A percentile compares a stretch with the other conserved stretches of the same genome.
These are phyloP conservation scores for Antigone vipio DNA, from an alignment of 2,113 vertebrate species.

Conservation along the genomic window DNA sequence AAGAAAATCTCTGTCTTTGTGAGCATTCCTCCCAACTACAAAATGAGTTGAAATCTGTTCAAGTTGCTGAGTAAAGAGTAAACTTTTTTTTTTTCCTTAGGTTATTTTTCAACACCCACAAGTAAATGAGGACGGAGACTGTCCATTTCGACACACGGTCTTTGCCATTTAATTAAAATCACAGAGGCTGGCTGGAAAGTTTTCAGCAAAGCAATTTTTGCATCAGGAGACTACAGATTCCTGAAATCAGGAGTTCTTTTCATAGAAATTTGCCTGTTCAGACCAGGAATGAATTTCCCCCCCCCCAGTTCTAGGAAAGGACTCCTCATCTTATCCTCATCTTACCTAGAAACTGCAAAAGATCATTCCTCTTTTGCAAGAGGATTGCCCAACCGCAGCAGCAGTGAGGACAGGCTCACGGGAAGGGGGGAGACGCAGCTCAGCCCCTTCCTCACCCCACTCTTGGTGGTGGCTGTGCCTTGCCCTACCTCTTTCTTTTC, in stretches of 20 bases:
- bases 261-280: neutral
- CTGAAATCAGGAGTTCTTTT: neutral
- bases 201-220: neutral
- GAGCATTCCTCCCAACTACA: slow-evolving; percentile 51
- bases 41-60: slow-evolving; percentile 48
- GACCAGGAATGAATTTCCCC: neutral
- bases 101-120: slow-evolving; percentile 43
- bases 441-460: neutral
- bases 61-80: slow-evolving; percentile 32
- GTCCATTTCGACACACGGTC: neutral
- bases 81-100: neutral
- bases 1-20: slow-evolving; percentile 26
- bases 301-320: neutral
- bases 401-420: rapidly evolving
- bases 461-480: rapidly evolving
- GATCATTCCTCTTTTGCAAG: neutral
- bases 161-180: slow-evolving; percentile 63
- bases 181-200: slow-evolving; percentile 32
- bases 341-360: neutral
- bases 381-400: neutral
- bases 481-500: neutral
- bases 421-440: neutral
- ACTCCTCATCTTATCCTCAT: neutral
- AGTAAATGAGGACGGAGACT: neutral
- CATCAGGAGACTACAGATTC: neutral